Conservation (phyloP, 2,797 vertebrate species). For the Tinamus major region DNA sequence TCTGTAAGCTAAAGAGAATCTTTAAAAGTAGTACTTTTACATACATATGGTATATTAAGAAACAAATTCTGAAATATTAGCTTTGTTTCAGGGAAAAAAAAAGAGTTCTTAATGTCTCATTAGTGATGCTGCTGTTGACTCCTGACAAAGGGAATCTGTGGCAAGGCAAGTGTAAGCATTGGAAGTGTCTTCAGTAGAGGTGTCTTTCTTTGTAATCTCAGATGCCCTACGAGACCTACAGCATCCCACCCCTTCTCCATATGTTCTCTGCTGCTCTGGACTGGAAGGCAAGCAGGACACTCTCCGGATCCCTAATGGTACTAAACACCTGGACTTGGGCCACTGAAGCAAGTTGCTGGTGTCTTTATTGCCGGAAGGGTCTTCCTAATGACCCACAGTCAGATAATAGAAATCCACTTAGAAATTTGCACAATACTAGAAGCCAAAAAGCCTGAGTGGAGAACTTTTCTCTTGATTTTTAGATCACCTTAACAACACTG, state of each 20-base stretch:
- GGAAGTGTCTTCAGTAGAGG: neutral
- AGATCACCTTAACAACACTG: neutral
- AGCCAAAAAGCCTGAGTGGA: neutral
- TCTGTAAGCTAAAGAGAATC: neutral
- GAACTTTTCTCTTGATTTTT: neutral
- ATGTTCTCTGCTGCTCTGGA: conserved; percentile 32
- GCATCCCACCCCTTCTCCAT: neutral
- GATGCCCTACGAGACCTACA: neutral
- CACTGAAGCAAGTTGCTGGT: neutral
- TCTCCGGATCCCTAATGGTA: neutral
- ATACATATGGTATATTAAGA: neutral
- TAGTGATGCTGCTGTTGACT: neutral
- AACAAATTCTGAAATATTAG: neutral
- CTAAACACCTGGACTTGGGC: neutral
- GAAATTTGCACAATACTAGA: neutral
- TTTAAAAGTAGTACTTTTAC: neutral
- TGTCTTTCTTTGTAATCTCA: conserved; percentile 3
- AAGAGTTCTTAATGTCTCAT: neutral
- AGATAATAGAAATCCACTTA: neutral
- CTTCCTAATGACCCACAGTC: neutral
- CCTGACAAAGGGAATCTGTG: neutral
- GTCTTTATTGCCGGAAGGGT: conserved; percentile 8
- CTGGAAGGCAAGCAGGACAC: neutral
- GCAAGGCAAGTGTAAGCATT: neutral
- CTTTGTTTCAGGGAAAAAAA: neutral